Percentiles rank a stretch among this genome's conserved stretches.
phyloP scores from a whole-genome alignment of 2,888 invertebrate genomes.

The Erannis defoliaria region DNA sequence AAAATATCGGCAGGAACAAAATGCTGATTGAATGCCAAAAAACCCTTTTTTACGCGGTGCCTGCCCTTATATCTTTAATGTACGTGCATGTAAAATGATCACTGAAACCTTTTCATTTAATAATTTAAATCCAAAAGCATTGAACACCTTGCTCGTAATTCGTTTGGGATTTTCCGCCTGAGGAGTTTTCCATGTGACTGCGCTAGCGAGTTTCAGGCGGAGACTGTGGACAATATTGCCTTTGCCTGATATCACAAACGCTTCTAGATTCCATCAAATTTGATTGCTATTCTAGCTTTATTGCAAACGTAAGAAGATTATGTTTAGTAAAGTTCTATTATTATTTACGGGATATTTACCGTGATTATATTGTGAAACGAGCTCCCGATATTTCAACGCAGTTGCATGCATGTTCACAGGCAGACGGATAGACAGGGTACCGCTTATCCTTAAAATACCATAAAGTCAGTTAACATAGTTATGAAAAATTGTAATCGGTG shows the following conservation, averaged over 20 bases:
- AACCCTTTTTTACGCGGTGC: no score
- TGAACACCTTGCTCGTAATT: slow-evolving; percentile 26
- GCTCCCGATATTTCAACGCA: no score
- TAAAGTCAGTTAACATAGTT: no score
- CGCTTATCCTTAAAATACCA: no score
- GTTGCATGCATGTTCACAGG: no score
- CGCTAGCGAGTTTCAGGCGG: slow-evolving; percentile 18
- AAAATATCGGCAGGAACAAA: no score
- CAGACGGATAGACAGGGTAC: no score
- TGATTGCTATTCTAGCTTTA: background rate
- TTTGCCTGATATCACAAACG: slow-evolving; percentile 1
- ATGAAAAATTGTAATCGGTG: no score
- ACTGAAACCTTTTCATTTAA: slow-evolving; percentile 12
- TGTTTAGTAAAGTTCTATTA: no score
- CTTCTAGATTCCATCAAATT: slow-evolving; percentile 14
- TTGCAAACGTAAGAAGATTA: background rate
- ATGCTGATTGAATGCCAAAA: no score
- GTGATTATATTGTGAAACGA: no score
- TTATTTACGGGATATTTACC: no score
- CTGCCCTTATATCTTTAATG: background rate
- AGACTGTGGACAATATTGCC: slow-evolving; percentile 22
- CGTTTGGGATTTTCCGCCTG: slow-evolving; percentile 25
- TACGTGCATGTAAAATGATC: background rate
- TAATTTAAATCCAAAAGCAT: slow-evolving; percentile 21
- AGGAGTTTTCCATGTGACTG: slow-evolving; percentile 27